phyloP scores from a whole-genome alignment of 92 coral and sea anemone genomes.

The Actinostola sp. region DNA sequence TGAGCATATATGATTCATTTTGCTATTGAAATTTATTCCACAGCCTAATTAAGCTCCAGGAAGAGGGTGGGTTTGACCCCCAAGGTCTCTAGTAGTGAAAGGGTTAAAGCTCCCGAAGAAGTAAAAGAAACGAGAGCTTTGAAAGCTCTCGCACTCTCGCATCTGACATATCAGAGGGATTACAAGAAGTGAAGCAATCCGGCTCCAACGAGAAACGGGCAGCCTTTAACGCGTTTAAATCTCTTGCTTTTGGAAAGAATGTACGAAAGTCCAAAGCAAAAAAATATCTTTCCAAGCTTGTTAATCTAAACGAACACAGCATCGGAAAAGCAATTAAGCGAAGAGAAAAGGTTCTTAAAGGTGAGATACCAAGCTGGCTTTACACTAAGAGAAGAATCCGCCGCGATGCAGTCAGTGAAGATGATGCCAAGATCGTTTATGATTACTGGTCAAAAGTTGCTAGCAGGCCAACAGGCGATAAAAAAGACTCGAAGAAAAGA shows the following conservation, averaged over 20 bases:
- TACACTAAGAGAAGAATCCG: constrained; percentile 11
- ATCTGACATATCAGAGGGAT: constrained; percentile 25
- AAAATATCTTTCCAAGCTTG: constrained; percentile 18
- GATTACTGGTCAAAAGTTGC: constrained; percentile 31
- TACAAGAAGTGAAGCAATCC: constrained; percentile 13
- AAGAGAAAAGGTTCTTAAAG: constrained; percentile 13
- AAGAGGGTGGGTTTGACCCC: constrained; percentile 12
- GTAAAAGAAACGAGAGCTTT: too few species aligned
- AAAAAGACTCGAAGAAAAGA: constrained; percentile 30
- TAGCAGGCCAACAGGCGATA: constrained; percentile 54
- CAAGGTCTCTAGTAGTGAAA: background rate
- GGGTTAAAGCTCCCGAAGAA: constrained; percentile 23
- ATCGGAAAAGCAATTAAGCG: constrained; percentile 17
- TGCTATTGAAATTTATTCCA: background rate
- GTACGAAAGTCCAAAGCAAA: constrained; percentile 20
- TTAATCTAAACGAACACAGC: constrained; percentile 24
- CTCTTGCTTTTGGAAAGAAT: constrained; percentile 34
- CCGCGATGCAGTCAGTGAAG: constrained; percentile 16
- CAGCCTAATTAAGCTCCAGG: constrained; percentile 14
- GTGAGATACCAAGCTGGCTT: constrained; percentile 21
- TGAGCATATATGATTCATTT: too few species aligned
- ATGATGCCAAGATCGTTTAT: constrained; percentile 10
- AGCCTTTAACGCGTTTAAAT: constrained; percentile 28
- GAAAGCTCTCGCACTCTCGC: constrained; percentile 42
- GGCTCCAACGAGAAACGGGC: constrained; percentile 33